Conservation (phyloP, 2,888 invertebrate species). For the Drosophila pseudotalamancana region DNA sequence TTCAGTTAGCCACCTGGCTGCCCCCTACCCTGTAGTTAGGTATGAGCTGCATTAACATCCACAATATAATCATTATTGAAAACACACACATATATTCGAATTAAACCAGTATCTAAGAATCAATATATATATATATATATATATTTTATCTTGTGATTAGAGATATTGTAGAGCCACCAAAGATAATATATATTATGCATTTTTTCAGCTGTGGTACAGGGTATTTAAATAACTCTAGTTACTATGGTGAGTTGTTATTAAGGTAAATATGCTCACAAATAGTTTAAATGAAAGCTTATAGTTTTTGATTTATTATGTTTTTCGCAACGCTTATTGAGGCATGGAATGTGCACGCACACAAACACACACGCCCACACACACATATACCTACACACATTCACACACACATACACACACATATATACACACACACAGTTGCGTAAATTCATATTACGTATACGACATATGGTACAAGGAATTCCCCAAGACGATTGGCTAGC, state of each 20-base stretch:
- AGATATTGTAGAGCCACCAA: too few species aligned
- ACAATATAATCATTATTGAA: too few species aligned
- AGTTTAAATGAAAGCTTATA: constrained; percentile 31
- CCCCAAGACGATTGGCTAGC: constrained; percentile 13
- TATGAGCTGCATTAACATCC: too few species aligned
- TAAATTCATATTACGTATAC: constrained; percentile 59
- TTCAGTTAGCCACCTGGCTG: too few species aligned
- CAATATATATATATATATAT: neutral
- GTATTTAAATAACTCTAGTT: constrained; percentile 13
- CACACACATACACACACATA: neutral
- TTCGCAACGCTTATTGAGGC: constrained; percentile 38
- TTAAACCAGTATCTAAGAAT: neutral
- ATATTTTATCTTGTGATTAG: too few species aligned
- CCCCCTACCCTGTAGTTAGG: neutral
- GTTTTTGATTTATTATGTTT: constrained; percentile 50
- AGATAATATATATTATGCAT: too few species aligned
- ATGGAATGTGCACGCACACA: constrained; percentile 20
- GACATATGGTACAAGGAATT: constrained; percentile 20
- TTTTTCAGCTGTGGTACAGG: too few species aligned
- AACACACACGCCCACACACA: neutral
- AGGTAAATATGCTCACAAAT: constrained; percentile 45
- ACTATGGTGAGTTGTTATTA: constrained; percentile 20
- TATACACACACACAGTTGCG: constrained; percentile 19
- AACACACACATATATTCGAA: too few species aligned
- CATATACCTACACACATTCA: neutral